Evolutionary conservation across 2,797 vertebrate species (phyloP), one percentile per base, ranked within the genome.

Genomic region (Scleropages formosus): DNA sequence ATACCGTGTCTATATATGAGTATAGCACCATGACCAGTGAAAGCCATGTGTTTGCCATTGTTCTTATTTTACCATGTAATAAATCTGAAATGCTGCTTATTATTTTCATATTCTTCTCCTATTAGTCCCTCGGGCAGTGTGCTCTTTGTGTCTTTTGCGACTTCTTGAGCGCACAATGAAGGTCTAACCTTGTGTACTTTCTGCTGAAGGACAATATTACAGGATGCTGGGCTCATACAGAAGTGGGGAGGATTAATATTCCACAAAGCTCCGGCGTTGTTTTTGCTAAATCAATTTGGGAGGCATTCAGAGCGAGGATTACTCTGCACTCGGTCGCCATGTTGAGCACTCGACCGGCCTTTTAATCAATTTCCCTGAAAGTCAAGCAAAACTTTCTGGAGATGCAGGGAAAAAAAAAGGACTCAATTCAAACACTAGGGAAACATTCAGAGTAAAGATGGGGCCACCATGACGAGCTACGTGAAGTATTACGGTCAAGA

Each of bases 261-360:
- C 89, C 89, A 88, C 89, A 89, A 90, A 89, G 87, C 85, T 80
- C 12, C 18, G 82, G 86, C 86, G 88, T 90, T 91, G 90, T 92
- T 91, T 91, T 89, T 89, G 87, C 89, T 91, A 91, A 91, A 92
- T 91, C 91, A 92, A 92, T 92, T 91, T 89, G 85, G 88, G 88
- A 89, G 88, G 87, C 89, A 86, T 90, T 90, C 87, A 78, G 87
- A 88, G 87, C 84, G 84, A 79, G 84, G 89, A 90, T 91, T 90
- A 91, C 85, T 51, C 11, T 60, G 16, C 51, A 27, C 71, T 53
- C 31, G 31, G 27, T 62, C 4, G 26, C 72, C 60, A 31, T 80
- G 18, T 77, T 82, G 83, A 87, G 84, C 85, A 84, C 82, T 78
- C 82, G 85, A 83, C 84, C 80, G 39, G 85, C 83, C 84, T 90